phyloP scores from a whole-genome alignment of 2,113 vertebrate species.

The Gambusia holbrooki region DNA sequence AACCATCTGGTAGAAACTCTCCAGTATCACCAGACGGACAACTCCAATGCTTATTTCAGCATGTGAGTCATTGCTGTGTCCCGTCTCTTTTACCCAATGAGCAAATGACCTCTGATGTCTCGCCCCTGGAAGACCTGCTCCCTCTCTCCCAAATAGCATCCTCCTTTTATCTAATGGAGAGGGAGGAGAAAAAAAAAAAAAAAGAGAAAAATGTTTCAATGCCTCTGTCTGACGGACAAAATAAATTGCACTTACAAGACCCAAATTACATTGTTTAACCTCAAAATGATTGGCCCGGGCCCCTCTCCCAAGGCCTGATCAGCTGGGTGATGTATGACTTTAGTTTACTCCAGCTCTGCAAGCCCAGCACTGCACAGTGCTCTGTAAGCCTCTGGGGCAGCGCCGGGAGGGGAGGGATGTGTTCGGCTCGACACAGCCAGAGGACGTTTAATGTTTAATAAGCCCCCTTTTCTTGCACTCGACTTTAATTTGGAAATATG shows the following conservation, averaged over 20 bases:
- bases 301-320: constrained; percentile 77
- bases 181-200: constrained; percentile 23
- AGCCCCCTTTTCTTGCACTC: constrained; percentile 72
- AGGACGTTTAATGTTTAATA: constrained; percentile 80
- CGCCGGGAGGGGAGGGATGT: constrained; percentile 48
- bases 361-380: constrained; percentile 72
- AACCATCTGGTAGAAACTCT: neutral
- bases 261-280: constrained; percentile 87
- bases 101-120: constrained; percentile 51
- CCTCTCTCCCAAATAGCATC: constrained; percentile 60
- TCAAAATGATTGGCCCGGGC: constrained; percentile 81
- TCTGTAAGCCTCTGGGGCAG: constrained; percentile 62
- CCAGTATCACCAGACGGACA: constrained; percentile 3
- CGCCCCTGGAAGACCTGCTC: constrained; percentile 47
- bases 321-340: constrained; percentile 81
- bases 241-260: constrained; percentile 84
- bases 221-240: constrained; percentile 76
- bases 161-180: constrained; percentile 60
- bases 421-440: constrained; percentile 54
- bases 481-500: constrained; percentile 82
- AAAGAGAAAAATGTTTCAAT: constrained; percentile 71
- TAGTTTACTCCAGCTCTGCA: constrained; percentile 77
- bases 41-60: constrained; percentile 12
- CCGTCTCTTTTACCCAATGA: constrained; percentile 30
- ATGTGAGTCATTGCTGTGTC: constrained; percentile 33